Percentiles rank a stretch among this genome's conserved stretches.
Evolutionary conservation across 2,113 vertebrate species (phyloP).

Genomic region (Taxidea taxus): DNA sequence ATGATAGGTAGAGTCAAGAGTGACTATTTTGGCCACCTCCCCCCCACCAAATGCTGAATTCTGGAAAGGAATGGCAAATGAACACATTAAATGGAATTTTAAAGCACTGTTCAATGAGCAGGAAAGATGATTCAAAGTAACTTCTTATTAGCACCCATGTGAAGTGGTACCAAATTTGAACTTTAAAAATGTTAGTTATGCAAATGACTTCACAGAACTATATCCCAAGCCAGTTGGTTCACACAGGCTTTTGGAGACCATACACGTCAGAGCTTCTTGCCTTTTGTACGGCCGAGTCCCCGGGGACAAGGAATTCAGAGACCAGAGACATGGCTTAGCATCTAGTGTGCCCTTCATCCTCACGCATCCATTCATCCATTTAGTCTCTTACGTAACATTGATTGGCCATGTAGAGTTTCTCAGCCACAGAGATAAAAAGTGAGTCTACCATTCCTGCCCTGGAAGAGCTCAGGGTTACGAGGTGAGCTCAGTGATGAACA

Average conservation of each 20-base stretch:
- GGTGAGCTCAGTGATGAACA: neutral
- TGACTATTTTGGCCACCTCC: neutral
- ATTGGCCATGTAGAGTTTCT: neutral
- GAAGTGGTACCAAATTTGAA: neutral
- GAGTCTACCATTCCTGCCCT: neutral
- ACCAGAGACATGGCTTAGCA: neutral
- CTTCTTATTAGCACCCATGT: neutral
- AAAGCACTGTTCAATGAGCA: neutral
- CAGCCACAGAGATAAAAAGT: neutral
- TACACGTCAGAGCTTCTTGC: neutral
- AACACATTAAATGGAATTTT: neutral
- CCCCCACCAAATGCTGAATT: neutral
- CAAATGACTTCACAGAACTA: constrained; percentile 2
- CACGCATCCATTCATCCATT: neutral
- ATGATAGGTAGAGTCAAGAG: neutral
- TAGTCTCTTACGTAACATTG: neutral
- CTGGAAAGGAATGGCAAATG: neutral
- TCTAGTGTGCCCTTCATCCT: neutral
- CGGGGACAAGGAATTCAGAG: neutral
- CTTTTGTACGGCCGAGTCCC: neutral
- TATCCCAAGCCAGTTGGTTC: neutral
- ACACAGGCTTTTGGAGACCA: neutral
- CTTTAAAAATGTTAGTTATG: neutral
- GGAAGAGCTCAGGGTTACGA: neutral
- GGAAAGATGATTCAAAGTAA: neutral